Base-by-base conservation (phyloP, 2,888 invertebrate species). In the Clunio marinus region DNA sequence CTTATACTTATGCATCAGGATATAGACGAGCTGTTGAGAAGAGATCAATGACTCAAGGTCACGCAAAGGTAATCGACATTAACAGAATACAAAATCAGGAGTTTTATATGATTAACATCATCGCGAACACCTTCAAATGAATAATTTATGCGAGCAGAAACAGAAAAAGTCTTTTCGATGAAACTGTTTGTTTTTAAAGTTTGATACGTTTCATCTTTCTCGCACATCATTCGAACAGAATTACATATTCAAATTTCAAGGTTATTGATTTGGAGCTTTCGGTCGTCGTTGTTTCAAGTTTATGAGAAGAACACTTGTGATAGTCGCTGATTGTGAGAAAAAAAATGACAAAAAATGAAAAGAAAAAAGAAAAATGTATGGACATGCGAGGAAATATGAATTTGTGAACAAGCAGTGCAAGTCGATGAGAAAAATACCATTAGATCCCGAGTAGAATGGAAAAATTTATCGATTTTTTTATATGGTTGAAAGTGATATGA, bases 231-330 rank as follows among this genome's bases (percentile, higher is more conserved):
- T 4, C 59, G 15, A n/a, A 17, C 17, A 15, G 57, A 57, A 27
- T 24, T 57, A 57, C 51, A 57, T 27, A 17, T 51, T 57, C 4
- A 57, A 57, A 3, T 51, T 65, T 66, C 66, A 66, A 66, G 66
- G 66, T 66, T 66, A 66, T 66, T 66, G 66, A 66, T 66, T 66
- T 28, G 17, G n/a, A n/a, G 7, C 27, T 45, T 66, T 27, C 51
- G 22, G 15, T 22, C 28, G 22, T 55, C 45, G 25, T 63, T n/a
- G 63, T 41, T 27, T 24, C 45, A 46, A 17, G 4, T 35, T n/a
- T 13, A 17, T 60, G 22, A 13, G 62, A 35, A 5, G 10, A 10
- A 41, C n/a, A 15, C 10, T 41, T 17, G 51, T n/a, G 17, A 51
- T 3, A 51, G 3, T 4, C 58, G 8, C 2, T 27, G 55, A 28